Evolutionary conservation across 2,888 invertebrate genomes (phyloP).

Genomic region (Keiferia lycopersicella): DNA sequence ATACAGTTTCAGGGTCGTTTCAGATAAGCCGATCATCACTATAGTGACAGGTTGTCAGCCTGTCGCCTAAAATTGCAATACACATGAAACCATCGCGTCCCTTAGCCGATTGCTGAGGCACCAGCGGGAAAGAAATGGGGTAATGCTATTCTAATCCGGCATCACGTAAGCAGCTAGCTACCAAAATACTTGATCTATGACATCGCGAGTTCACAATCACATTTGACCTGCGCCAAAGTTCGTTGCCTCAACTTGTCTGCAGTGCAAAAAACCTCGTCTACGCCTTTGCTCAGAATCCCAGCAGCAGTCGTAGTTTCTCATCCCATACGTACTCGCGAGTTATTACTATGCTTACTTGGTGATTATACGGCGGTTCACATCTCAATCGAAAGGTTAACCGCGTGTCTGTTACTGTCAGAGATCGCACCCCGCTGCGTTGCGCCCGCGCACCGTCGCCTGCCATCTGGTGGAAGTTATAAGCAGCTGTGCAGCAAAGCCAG

Average conservation of each 20-base stretch:
- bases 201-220: slow-evolving; percentile 5
- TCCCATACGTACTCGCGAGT: slow-evolving; percentile 37
- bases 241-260: no score
- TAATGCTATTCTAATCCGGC: no score
- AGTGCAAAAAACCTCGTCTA: not conserved
- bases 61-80: no score
- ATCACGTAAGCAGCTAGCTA: no score
- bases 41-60: no score
- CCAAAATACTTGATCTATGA: not conserved
- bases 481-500: no score
- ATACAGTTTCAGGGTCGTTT: no score
- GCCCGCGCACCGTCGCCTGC: slow-evolving; percentile 47
- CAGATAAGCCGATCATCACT: no score
- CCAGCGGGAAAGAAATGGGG: no score
- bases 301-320: slow-evolving; percentile 30
- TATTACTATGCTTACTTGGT: slow-evolving; percentile 55
- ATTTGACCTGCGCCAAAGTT: no score
- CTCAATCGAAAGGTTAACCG: slow-evolving; percentile 80
- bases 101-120: no score
- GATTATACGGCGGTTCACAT: slow-evolving; percentile 76
- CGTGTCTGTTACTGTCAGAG: slow-evolving; percentile 78
- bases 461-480: slow-evolving; percentile 33
- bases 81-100: no score
- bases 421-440: slow-evolving; percentile 76
- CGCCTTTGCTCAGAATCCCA: not conserved